A percentile compares a stretch with the other conserved stretches of the same genome.
Evolutionary conservation across 2,888 invertebrate species (phyloP).

Genomic region (Portevinia maculata): DNA sequence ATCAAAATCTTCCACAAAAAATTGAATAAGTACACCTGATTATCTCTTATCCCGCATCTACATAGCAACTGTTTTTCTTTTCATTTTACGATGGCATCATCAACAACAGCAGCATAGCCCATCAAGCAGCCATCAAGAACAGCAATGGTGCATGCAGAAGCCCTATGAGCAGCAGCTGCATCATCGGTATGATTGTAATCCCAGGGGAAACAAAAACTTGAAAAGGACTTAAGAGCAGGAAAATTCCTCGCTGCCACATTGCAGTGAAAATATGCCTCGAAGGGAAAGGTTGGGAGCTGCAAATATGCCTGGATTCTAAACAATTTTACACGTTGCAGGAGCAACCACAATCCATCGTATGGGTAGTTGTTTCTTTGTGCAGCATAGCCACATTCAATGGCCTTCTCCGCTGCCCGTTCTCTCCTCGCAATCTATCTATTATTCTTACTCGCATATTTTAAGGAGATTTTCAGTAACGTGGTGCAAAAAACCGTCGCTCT

Average conservation of each 20-base stretch:
- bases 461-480: conserved; percentile 45
- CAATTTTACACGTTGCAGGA: conserved; percentile 69
- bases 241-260: conserved; percentile 64
- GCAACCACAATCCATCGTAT: conserved; percentile 54
- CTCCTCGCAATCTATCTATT: not conserved
- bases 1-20: conserved; percentile 49
- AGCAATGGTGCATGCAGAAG: conserved; percentile 71
- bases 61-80: conserved; percentile 61
- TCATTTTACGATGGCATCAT: conserved; percentile 65
- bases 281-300: conserved; percentile 8
- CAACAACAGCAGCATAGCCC: conserved; percentile 44
- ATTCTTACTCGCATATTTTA: conserved; percentile 28
- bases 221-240: not conserved
- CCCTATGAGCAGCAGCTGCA: conserved; percentile 45
- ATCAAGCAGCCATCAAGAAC: conserved; percentile 64
- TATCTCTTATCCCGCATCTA: conserved; percentile 54
- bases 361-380: conserved; percentile 40
- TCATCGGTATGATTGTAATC: conserved; percentile 49
- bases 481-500: conserved; percentile 30
- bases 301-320: conserved; percentile 70
- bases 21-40: conserved; percentile 62
- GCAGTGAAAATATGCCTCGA: conserved; percentile 62
- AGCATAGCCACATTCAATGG: conserved; percentile 24
- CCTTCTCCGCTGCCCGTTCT: not conserved
- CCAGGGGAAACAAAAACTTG: conserved; percentile 18